These are phyloP conservation scores for Agrotis segetum DNA, from an alignment of 2,888 invertebrate genomes.

Conservation along the genomic window DNA sequence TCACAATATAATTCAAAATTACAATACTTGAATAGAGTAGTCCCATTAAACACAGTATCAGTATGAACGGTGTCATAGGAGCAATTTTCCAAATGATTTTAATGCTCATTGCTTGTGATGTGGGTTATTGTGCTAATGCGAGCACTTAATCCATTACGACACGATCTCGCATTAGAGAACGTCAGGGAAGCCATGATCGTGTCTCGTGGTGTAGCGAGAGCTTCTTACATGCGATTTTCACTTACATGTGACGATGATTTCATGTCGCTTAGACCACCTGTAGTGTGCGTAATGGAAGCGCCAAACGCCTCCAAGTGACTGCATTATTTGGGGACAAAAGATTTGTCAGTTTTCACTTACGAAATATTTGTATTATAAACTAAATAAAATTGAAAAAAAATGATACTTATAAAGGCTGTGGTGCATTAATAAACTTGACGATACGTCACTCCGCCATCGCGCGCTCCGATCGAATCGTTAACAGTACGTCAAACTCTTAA, in stretches of 20 bases:
- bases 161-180: slow-evolving; percentile 68
- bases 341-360: too few relatives aligned
- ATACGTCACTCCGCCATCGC: too few relatives aligned
- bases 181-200: slow-evolving; percentile 59
- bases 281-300: too few relatives aligned
- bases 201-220: slow-evolving; percentile 14
- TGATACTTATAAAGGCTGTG: too few relatives aligned
- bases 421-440: too few relatives aligned
- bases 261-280: not conserved
- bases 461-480: too few relatives aligned
- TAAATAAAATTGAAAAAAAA: too few relatives aligned
- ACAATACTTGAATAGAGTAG: slow-evolving; percentile 46
- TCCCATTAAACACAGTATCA: slow-evolving; percentile 67
- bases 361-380: too few relatives aligned
- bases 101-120: slow-evolving; percentile 76
- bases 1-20: slow-evolving; percentile 40
- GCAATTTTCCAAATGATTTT: slow-evolving; percentile 78
- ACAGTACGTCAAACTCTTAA: not conserved
- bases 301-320: too few relatives aligned
- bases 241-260: slow-evolving; percentile 12
- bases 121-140: slow-evolving; percentile 86
- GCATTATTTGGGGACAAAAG: too few relatives aligned
- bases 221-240: slow-evolving; percentile 25
- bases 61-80: slow-evolving; percentile 70
- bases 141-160: slow-evolving; percentile 81